phyloP scores from a whole-genome alignment of 2,113 vertebrate species.

The Erythrolamprus reginae region DNA sequence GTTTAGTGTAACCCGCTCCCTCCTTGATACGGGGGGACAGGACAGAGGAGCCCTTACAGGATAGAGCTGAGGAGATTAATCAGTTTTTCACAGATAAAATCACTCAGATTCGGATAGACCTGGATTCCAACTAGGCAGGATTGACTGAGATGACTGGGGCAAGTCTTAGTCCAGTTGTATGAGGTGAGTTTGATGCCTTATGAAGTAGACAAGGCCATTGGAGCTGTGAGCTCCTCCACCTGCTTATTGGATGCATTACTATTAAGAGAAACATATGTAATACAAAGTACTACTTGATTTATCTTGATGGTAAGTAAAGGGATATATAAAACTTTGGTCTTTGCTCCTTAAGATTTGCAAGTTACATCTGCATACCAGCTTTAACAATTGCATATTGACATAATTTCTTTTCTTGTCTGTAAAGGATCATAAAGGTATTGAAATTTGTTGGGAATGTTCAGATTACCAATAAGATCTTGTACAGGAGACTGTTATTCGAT shows the following conservation, averaged over 20 bases:
- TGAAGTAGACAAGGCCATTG: no score
- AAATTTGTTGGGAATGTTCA: background rate
- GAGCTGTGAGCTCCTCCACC: no score
- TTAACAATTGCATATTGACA: background rate
- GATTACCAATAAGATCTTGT: background rate
- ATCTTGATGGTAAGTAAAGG: background rate
- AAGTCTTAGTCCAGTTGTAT: no score
- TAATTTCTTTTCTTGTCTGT: background rate
- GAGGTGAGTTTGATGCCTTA: no score
- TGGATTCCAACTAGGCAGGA: no score
- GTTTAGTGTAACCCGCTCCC: no score
- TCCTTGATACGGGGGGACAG: no score
- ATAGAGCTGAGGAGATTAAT: no score
- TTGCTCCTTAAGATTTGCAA: background rate
- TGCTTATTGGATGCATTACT: background rate
- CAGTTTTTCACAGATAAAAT: no score
- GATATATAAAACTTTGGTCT: background rate
- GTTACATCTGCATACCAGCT: background rate
- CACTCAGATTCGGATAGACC: no score
- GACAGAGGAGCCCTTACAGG: no score
- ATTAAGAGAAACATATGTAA: background rate
- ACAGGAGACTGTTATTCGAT: background rate
- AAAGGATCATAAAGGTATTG: background rate
- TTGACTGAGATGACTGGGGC: no score
- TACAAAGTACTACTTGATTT: background rate